These are phyloP conservation scores for Platyrinchus mystaceus DNA, from an alignment of 2,797 vertebrate genomes.

Conservation along the genomic window DNA sequence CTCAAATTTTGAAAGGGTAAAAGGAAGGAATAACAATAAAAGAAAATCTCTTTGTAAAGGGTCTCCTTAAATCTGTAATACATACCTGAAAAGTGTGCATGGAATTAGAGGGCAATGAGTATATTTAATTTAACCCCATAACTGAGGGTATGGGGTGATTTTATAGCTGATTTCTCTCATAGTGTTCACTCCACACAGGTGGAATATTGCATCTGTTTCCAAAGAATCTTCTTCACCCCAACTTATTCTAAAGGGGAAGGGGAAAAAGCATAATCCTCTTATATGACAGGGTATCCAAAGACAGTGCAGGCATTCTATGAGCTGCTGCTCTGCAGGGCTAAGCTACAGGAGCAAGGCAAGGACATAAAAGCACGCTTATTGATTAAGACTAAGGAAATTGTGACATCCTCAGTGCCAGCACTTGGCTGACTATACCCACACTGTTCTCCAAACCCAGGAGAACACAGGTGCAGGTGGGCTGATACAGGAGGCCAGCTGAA, in stretches of 20 bases:
- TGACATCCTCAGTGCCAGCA: background rate
- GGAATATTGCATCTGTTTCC: background rate
- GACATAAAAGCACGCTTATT: background rate
- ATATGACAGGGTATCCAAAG: background rate
- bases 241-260: background rate
- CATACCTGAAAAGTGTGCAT: background rate
- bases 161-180: background rate
- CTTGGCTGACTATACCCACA: background rate
- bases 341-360: background rate
- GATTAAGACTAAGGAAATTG: background rate
- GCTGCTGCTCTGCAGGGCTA: background rate
- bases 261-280: background rate
- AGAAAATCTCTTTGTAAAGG: background rate
- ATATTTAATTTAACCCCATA: background rate
- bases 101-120: background rate
- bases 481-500: background rate
- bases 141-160: background rate
- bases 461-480: background rate
- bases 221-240: background rate
- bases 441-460: background rate
- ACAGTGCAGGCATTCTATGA: background rate
- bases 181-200: background rate
- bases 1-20: background rate
- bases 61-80: background rate
- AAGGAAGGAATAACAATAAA: background rate